Percentiles rank a stretch among this genome's conserved stretches.
phyloP scores from a whole-genome alignment of 2,113 vertebrate genomes.

The Lasiurus cinereus region DNA sequence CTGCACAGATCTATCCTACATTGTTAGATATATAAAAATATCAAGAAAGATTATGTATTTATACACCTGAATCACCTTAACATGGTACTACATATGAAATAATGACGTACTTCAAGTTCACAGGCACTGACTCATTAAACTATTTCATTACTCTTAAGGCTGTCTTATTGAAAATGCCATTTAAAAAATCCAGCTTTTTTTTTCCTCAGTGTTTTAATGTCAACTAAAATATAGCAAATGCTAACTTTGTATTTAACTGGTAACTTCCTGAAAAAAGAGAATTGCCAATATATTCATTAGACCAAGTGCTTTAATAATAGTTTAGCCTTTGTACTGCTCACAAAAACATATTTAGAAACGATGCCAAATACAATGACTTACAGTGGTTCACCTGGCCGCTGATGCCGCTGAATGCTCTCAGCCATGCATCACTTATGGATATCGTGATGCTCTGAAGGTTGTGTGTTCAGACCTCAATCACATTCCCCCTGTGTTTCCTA shows the following conservation, averaged over 20 bases:
- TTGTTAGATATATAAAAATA: background rate
- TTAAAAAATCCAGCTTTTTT: background rate
- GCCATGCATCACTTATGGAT: background rate
- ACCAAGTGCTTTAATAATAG: background rate
- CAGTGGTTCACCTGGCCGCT: background rate
- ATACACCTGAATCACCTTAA: background rate
- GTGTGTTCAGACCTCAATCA: constrained; percentile 22
- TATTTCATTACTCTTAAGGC: background rate
- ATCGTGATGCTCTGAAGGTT: background rate
- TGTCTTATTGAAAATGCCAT: background rate
- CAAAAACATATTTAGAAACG: background rate
- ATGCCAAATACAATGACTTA: background rate
- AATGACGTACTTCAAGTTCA: background rate
- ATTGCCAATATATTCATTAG: background rate
- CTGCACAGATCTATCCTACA: background rate
- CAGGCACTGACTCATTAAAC: background rate
- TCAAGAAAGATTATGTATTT: background rate
- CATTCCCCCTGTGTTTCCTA: background rate
- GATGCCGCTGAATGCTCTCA: background rate
- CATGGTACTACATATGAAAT: background rate
- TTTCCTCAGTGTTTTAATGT: background rate
- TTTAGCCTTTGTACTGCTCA: background rate
- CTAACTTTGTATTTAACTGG: background rate
- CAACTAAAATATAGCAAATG: background rate
- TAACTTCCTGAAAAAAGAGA: background rate